Evolutionary conservation across 35 echinoderm and acorn worm genomes (phyloP), one percentile per base, ranked within the genome.

Genomic region (Nesometra sesokonis): DNA sequence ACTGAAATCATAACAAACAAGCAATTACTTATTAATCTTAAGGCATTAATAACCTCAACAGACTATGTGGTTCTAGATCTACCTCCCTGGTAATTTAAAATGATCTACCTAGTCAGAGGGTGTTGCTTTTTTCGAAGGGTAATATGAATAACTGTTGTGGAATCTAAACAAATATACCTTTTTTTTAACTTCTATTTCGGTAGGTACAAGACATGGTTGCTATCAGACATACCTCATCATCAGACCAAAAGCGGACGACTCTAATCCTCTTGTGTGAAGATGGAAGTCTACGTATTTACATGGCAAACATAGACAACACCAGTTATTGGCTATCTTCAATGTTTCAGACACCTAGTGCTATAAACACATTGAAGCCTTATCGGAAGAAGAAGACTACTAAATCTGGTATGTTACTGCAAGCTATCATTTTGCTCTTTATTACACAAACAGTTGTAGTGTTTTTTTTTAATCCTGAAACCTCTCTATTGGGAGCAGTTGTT

Each of bases 141-240:
- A n/a, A n/a, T n/a, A n/a, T n/a, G n/a, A n/a, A n/a, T n/a, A n/a
- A n/a, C n/a, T n/a, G n/a, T n/a, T n/a, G n/a, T n/a, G n/a, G n/a
- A n/a, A n/a, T n/a, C n/a, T 43, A 43, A 43, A 15, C 5, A 7
- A 43, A 43, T 15, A 43, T 17, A 33, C 32, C 31, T 23, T 30
- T 33, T 82, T 4, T 33, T 11, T 33, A 33, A 7, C 5, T 33
- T 82, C 81, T 33, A 37, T 32, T 30, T n/a, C 36, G 34, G 31
- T 21, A 94, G 93, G 89, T 99, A 31, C 96, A 99, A 86, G 96
- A 99, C 85, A 99, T 99, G 96, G 96, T 99, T 0, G 96, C 96
- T 46, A 94, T 99, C 93, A 90, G 96, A 29, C 96, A 99, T 81
- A 88, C 96, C 0, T 94, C 96, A 0, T 94, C 92, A 19, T 94